These are phyloP conservation scores for Engraulis encrasicolus DNA, from an alignment of 2,113 vertebrate genomes.

Conservation along the genomic window DNA sequence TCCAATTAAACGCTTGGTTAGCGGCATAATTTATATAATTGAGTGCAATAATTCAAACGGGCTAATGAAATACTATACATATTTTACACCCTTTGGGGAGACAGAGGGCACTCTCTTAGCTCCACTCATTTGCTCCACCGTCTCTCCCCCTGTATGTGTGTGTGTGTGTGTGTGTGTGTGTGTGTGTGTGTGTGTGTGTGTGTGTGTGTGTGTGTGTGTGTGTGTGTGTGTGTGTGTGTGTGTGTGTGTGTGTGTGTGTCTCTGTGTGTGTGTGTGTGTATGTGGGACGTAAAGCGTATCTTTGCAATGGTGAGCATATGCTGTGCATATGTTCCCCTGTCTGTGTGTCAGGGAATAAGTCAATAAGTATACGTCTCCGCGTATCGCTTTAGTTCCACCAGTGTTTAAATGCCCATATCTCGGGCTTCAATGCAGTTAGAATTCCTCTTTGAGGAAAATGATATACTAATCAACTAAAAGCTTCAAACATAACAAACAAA, in stretches of 20 bases:
- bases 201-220: too few relatives aligned
- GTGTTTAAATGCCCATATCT: too few relatives aligned
- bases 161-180: too few relatives aligned
- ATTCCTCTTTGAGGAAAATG: constrained; percentile 34
- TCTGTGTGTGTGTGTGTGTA: too few relatives aligned
- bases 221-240: too few relatives aligned
- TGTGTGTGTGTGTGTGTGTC: too few relatives aligned
- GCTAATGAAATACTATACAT: constrained; percentile 75
- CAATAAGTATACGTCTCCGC: background rate
- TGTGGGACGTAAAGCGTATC: too few relatives aligned
- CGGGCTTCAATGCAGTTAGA: constrained; percentile 26
- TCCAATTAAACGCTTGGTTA: constrained; percentile 80
- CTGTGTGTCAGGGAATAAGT: background rate
- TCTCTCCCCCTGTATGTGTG: background rate
- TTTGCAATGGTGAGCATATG: too few relatives aligned
- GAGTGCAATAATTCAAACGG: constrained; percentile 72
- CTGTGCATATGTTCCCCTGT: background rate
- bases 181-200: too few relatives aligned
- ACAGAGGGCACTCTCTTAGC: constrained; percentile 46
- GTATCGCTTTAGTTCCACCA: too few relatives aligned
- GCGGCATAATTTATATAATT: constrained; percentile 78
- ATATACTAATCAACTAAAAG: constrained; percentile 39
- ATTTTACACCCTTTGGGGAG: constrained; percentile 70
- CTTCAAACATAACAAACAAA: background rate
- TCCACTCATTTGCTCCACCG: constrained; percentile 59